Base-by-base conservation (phyloP, 2,888 invertebrate species). In the Netelia fuscicornis region DNA sequence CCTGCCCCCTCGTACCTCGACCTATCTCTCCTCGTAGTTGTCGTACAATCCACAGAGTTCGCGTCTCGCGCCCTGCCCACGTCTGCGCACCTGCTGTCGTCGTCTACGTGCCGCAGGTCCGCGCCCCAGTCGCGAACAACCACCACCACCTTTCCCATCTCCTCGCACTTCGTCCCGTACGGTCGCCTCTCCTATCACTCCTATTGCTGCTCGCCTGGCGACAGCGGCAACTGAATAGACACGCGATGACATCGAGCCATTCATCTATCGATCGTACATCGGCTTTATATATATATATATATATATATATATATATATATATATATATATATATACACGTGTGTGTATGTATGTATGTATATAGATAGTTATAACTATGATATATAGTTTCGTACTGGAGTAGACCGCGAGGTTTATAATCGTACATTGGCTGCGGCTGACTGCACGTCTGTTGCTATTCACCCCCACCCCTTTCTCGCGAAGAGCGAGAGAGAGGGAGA, bases 221-320 rank as follows among this genome's bases (percentile, higher is more conserved):
- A 87, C 87, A 87, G 86, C 56, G 77, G 79, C 77, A 80, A 70
- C 85, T 80, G 83, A 87, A 85, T 87, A 86, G 87, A 87, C 87
- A 87, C 82, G 79, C 85, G 85, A 81, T 85, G 83, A 85, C 84
- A 85, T 85, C 71, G 83, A 70, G 83, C 85, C 83, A 86, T 87
- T 87, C 87, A 86, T 87, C 84, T 86, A 87, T 87, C 85, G 87
- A 87, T 87, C 84, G 76, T 13, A 82, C 84, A 82, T 82, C 79
- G 67, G 71, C 75, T 78, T 44, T 77, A 52, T 67, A 13, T 62
- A 44, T 54, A 58, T 37, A 25, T 13, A 48, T 62, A 17, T 44
- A 58, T 60, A n/a, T 44, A 54, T 77, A 52, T 67, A 13, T 62
- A 44, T 54, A 58, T 37, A 25, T 13, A 48, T 62, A 17, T 44